Conservation (phyloP, 2,888 invertebrate genomes). For the Neoascia interrupta region DNA sequence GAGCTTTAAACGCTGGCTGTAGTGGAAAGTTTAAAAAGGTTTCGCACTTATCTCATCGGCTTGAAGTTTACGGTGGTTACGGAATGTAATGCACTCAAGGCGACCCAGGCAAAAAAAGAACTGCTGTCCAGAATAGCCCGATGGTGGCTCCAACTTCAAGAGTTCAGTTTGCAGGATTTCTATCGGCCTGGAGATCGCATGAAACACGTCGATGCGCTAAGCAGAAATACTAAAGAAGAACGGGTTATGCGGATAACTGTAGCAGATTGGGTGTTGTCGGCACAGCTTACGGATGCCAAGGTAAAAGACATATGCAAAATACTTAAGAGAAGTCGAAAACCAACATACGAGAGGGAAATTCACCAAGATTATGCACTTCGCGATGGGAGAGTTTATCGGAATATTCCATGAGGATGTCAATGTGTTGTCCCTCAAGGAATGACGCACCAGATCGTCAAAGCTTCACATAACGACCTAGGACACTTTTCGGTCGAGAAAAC, state of each 20-base stretch:
- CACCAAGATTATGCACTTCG: slow-evolving; percentile 52
- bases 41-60: background rate
- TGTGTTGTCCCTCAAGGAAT: slow-evolving; percentile 61
- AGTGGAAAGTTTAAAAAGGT: background rate
- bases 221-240: slow-evolving; percentile 27
- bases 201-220: slow-evolving; percentile 38
- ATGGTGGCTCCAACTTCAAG: background rate
- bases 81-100: too few species aligned
- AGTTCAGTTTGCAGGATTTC: background rate
- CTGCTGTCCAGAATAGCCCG: too few species aligned
- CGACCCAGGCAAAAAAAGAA: too few species aligned
- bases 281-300: too few species aligned
- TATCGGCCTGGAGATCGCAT: background rate
- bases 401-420: slow-evolving; percentile 22
- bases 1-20: background rate
- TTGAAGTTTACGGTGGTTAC: background rate
- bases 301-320: too few species aligned
- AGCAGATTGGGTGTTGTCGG: too few species aligned
- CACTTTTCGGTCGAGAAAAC: slow-evolving; percentile 67
- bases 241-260: too few species aligned
- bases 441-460: slow-evolving; percentile 48
- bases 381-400: slow-evolving; percentile 53
- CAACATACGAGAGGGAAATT: too few species aligned
- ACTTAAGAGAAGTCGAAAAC: too few species aligned
- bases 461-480: too few species aligned